Conservation (phyloP, 2,113 vertebrate genomes). For the Osmerus eperlanus region DNA sequence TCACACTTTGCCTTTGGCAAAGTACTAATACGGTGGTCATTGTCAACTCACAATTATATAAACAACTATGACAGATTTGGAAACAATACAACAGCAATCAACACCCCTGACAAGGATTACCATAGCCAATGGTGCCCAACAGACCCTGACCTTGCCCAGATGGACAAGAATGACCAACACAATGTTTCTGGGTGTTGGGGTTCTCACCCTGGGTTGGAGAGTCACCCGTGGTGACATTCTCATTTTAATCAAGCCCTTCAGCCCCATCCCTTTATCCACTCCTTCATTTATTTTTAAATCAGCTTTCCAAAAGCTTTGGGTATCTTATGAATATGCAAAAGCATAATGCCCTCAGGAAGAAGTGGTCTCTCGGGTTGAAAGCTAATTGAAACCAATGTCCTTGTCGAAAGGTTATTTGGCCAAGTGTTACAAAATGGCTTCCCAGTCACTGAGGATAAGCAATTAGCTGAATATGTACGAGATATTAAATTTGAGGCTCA, state of each 20-base stretch:
- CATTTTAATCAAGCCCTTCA: slow-evolving; percentile 38
- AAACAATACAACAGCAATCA: slow-evolving; percentile 69
- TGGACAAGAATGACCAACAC: slow-evolving; percentile 53
- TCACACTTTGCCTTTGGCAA: slow-evolving; percentile 52
- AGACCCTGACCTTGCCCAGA: slow-evolving; percentile 66
- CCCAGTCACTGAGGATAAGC: neutral
- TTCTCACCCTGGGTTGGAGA: slow-evolving; percentile 54
- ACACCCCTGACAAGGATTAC: slow-evolving; percentile 57
- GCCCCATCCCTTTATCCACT: slow-evolving; percentile 29
- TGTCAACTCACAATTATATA: slow-evolving; percentile 61
- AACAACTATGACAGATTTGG: slow-evolving; percentile 71
- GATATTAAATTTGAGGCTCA: neutral
- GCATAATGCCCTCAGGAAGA: slow-evolving; percentile 36
- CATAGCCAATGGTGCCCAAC: slow-evolving; percentile 60
- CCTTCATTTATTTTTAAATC: slow-evolving; percentile 48
- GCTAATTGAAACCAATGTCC: slow-evolving; percentile 45
- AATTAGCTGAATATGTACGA: slow-evolving; percentile 10
- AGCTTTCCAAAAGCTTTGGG: slow-evolving; percentile 53
- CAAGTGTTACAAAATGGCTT: slow-evolving; percentile 21
- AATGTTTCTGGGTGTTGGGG: slow-evolving; percentile 45
- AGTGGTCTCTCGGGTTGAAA: slow-evolving; percentile 46
- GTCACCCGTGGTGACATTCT: slow-evolving; percentile 51
- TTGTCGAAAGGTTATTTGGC: slow-evolving; percentile 36
- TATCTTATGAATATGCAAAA: slow-evolving; percentile 64
- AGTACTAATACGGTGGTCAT: slow-evolving; percentile 51